Percentiles rank a stretch among this genome's conserved stretches.
Conservation (phyloP, 2,797 vertebrate species). For the Danio kyathit region DNA sequence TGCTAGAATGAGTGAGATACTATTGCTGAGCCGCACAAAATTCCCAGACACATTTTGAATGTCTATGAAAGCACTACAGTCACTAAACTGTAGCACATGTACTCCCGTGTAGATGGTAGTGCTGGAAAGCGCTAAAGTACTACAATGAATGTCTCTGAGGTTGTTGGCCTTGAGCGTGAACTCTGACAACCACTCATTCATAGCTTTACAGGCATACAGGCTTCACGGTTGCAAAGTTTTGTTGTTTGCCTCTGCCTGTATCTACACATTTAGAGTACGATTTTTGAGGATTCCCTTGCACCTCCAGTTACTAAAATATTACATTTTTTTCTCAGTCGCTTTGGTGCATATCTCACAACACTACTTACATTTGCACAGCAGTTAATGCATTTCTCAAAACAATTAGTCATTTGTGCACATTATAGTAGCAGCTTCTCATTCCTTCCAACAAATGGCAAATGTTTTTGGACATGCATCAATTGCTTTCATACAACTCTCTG, state of each 20-base stretch:
- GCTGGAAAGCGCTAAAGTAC: constrained; percentile 20
- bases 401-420: no score
- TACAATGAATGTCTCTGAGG: background rate
- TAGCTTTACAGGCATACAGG: background rate
- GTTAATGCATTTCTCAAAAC: no score
- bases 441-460: no score
- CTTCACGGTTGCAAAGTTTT: background rate
- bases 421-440: no score
- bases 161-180: background rate
- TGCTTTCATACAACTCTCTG: no score
- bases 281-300: background rate
- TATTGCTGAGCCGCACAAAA: constrained; percentile 62
- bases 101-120: constrained; percentile 27
- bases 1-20: constrained; percentile 63
- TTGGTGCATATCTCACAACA: no score
- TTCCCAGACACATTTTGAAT: constrained; percentile 60
- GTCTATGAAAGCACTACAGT: constrained; percentile 38
- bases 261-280: background rate
- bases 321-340: no score
- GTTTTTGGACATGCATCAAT: no score
- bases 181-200: constrained; percentile 8
- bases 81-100: constrained; percentile 47
- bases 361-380: no score
- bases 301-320: background rate
- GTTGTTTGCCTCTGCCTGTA: background rate